Base-by-base conservation (phyloP, 2,797 vertebrate species). In the Anableps anableps region DNA sequence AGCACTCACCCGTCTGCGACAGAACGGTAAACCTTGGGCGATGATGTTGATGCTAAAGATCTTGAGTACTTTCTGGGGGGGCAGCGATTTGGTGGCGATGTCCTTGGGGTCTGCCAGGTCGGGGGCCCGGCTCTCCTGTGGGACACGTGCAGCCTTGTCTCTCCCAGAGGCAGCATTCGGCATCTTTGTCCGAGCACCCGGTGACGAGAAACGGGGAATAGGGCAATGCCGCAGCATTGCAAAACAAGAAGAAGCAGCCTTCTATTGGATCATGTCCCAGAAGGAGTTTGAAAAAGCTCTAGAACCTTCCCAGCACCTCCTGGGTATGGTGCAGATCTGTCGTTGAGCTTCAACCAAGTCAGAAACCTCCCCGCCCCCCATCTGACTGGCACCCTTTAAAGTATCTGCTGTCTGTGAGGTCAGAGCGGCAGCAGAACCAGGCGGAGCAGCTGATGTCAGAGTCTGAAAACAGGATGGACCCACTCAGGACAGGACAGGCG, bases 41-140 rank as follows among this genome's bases (percentile, higher is more conserved):
- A 99, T 99, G 94, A 99, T 99, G 94, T 98, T 99, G 95, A 99
- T 98, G 95, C 98, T 99, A 94, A 99, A 99, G 91, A 99, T 98
- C 96, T 97, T 97, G 94, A 99, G 97, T 75, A 99, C 95, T 55
- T 98, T 99, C 94, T 99, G 98, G 68, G 97, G 96, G 2, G 97
- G 96, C 23, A 98, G 87, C 71, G 96, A 95, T 51, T 98, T 97
- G 90, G 96, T 95, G 80, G 87, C 68, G 68, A 95, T 75, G 86
- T 95, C 96, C 94, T 96, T 97, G 80, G 96, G 90, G 85, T 97
- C 97, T 86, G 95, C 94, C 95, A 95, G 93, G 93, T 96, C 91
- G 83, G 96, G 94, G 75, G 94, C 95, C 96, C 96, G 95, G 91
- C 94, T 96, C 94, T 97, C 96, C 85, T 94, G 78, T 34, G 95